These are phyloP conservation scores for Candoia aspera DNA, from an alignment of 2,113 vertebrate genomes.

Conservation along the genomic window DNA sequence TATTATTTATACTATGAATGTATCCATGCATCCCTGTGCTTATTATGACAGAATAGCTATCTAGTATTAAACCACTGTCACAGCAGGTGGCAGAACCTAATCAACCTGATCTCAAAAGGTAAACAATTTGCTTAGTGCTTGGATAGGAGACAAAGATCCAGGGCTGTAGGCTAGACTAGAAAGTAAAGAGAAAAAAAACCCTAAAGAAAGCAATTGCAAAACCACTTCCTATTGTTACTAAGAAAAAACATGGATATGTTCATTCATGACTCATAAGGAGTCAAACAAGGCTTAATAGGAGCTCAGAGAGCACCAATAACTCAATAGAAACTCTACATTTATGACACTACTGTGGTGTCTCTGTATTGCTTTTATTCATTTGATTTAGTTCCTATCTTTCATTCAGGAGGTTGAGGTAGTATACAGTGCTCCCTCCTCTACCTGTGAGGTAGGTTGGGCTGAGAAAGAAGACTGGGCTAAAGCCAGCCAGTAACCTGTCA, in stretches of 20 bases:
- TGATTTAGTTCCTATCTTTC: background rate
- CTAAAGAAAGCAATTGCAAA: background rate
- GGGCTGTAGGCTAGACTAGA: background rate
- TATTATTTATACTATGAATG: background rate
- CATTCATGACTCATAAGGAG: background rate
- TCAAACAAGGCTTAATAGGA: background rate
- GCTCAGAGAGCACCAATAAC: background rate
- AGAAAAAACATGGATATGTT: background rate
- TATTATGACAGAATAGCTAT: background rate
- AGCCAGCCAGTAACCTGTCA: background rate
- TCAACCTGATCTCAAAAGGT: conserved; percentile 1
- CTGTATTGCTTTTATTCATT: background rate
- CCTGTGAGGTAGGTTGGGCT: background rate
- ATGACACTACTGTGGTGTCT: background rate
- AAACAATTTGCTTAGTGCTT: background rate
- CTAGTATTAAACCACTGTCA: background rate
- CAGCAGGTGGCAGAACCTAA: background rate
- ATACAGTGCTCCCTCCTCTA: background rate
- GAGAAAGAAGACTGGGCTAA: background rate
- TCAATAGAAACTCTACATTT: background rate
- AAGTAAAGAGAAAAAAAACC: background rate
- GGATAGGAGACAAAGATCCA: background rate
- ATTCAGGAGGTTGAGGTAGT: background rate
- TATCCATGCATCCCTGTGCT: background rate
- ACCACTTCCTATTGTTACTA: background rate